These are phyloP conservation scores for Euplagia quadripunctaria DNA, from an alignment of 2,888 invertebrate genomes.

Conservation along the genomic window DNA sequence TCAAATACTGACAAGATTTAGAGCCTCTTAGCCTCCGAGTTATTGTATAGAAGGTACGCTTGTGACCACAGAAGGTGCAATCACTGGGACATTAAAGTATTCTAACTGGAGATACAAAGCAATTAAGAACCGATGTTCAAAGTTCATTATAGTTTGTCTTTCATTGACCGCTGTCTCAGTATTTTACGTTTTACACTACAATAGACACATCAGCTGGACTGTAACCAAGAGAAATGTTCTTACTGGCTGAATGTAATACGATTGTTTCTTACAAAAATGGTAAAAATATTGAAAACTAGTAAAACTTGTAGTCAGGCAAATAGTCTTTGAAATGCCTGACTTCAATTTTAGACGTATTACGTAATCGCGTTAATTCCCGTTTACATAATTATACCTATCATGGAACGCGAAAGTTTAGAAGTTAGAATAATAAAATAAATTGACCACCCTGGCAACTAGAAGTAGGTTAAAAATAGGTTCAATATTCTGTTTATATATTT, in stretches of 20 bases:
- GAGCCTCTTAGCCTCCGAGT: not conserved
- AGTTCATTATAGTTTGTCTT: conserved; percentile 1
- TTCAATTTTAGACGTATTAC: too few relatives aligned
- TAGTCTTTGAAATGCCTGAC: too few relatives aligned
- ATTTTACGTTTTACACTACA: not conserved
- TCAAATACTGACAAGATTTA: not conserved
- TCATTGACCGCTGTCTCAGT: not conserved
- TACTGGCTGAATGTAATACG: not conserved
- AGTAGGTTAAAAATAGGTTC: too few relatives aligned
- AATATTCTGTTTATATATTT: too few relatives aligned
- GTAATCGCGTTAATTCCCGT: too few relatives aligned
- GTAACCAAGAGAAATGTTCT: not conserved
- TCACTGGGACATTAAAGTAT: not conserved
- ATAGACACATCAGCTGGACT: not conserved
- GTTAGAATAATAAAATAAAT: too few relatives aligned
- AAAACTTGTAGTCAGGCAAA: too few relatives aligned
- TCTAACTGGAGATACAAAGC: not conserved
- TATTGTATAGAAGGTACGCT: not conserved
- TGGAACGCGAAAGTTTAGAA: too few relatives aligned
- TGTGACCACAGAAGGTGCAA: not conserved
- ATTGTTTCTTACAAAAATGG: not conserved
- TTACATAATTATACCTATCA: too few relatives aligned
- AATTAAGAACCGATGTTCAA: conserved; percentile 3
- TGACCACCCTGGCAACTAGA: too few relatives aligned
- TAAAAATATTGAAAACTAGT: not conserved